phyloP scores from a whole-genome alignment of 2,888 invertebrate species.

The Abrostola tripartita region DNA sequence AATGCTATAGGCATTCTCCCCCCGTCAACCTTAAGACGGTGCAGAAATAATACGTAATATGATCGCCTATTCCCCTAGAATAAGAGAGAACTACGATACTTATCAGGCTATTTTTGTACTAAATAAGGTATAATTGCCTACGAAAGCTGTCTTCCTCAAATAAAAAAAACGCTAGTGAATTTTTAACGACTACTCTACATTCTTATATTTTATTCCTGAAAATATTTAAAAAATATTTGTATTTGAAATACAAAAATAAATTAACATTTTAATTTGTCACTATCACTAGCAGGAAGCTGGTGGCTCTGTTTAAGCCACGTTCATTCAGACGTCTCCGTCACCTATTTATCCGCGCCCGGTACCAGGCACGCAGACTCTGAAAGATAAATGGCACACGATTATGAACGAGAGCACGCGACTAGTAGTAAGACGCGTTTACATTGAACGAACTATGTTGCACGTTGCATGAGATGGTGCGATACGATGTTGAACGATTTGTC shows the following conservation, averaged over 20 bases:
- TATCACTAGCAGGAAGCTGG: slow-evolving; percentile 12
- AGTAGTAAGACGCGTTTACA: slow-evolving; percentile 7
- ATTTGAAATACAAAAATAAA: background rate
- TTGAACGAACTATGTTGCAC: background rate
- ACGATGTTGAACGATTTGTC: too few species aligned
- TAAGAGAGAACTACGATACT: too few species aligned
- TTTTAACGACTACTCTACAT: too few species aligned
- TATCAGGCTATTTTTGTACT: too few species aligned
- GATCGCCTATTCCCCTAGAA: too few species aligned
- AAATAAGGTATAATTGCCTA: too few species aligned
- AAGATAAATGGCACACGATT: slow-evolving; percentile 26
- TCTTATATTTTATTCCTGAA: too few species aligned
- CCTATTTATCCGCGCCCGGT: slow-evolving; percentile 15
- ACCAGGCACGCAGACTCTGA: slow-evolving; percentile 15
- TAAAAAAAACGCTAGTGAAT: too few species aligned
- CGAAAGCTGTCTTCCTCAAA: too few species aligned
- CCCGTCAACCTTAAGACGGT: too few species aligned
- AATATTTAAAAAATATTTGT: background rate
- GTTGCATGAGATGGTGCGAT: background rate
- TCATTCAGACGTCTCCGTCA: slow-evolving; percentile 8
- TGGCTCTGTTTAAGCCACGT: slow-evolving; percentile 11
- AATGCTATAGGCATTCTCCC: too few species aligned
- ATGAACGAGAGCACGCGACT: slow-evolving; percentile 19
- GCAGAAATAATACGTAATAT: too few species aligned
- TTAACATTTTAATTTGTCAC: background rate